Evolutionary conservation across 2,888 invertebrate species (phyloP), one percentile per base, ranked within the genome.

Genomic region (Lithophane leautieri): DNA sequence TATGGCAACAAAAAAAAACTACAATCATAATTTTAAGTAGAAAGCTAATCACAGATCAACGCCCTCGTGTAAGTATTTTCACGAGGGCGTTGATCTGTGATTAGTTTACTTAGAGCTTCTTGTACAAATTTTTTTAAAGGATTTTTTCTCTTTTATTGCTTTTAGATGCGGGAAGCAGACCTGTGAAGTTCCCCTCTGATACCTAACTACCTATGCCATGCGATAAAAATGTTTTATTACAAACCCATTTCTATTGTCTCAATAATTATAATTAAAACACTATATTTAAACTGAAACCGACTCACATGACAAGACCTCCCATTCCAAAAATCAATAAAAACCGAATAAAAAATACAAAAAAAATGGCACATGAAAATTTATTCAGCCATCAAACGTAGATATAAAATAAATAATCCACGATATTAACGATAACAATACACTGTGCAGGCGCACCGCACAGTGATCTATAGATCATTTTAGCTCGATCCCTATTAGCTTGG

Each of bases 401-500:
- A 92, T 93, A 93, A 94, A 94, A 94, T 94, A 94, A 95, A 94
- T 93, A 94, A 92, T 94, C 93, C 93, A 93, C 91, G 93, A 94
- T 94, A 94, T 93, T 91, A 93, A 92, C 92, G 94, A 94, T 94
- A 95, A 96, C 95, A 96, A 96, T 96, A 94, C 95, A 91, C 91
- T 92, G 91, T 92, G 92, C 92, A 88, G 63, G 90, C 90, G 93
- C 91, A 93, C 88, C 87, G 90, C 92, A 91, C 93, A 91, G 90
- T 90, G 95, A 95, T 95, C 96, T 95, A 95, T 96, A 95, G 95
- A 96, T 96, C 96, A 96, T 96, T 95, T 95, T 93, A 92, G 89
- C 94, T 95, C 93, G 93, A 94, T 94, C 94, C 94, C 94, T 95
- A 96, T 96, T 96, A 96, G 96, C 92, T 92, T 94, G 94, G 92